Conservation (phyloP, 2,888 invertebrate genomes). For the Melangyna quadrimaculata region DNA sequence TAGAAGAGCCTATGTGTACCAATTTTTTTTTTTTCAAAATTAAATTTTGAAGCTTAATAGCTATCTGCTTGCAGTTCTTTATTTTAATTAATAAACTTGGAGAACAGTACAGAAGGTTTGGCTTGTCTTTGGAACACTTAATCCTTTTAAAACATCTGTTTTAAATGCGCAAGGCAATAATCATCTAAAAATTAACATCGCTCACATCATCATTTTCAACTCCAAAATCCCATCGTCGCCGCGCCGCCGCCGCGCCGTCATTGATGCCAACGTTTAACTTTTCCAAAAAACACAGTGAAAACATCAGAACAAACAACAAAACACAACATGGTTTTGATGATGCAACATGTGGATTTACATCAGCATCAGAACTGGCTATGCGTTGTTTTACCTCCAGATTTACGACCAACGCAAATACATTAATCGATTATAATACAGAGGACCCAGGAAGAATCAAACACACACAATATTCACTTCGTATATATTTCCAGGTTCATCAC, state of each 20-base stretch:
- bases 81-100: too few relatives aligned
- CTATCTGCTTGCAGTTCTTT: too few relatives aligned
- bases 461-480: not conserved
- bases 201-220: not conserved
- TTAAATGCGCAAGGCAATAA: not conserved
- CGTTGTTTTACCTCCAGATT: conserved; percentile 14
- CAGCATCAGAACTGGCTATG: conserved; percentile 20
- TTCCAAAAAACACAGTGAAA: conserved; percentile 11
- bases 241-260: too few relatives aligned
- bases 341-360: conserved; percentile 62
- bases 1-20: too few relatives aligned
- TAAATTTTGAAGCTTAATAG: too few relatives aligned
- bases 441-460: conserved; percentile 8
- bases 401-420: conserved; percentile 57
- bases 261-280: too few relatives aligned
- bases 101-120: not conserved
- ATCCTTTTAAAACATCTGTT: not conserved
- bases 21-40: too few relatives aligned
- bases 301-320: conserved; percentile 31
- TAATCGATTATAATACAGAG: conserved; percentile 53
- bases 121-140: not conserved
- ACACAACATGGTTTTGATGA: conserved; percentile 63
- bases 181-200: conserved; percentile 7
- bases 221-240: not conserved
- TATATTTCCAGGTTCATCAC: not conserved